phyloP scores from a whole-genome alignment of 2,113 vertebrate genomes.

The Strigops habroptila region DNA sequence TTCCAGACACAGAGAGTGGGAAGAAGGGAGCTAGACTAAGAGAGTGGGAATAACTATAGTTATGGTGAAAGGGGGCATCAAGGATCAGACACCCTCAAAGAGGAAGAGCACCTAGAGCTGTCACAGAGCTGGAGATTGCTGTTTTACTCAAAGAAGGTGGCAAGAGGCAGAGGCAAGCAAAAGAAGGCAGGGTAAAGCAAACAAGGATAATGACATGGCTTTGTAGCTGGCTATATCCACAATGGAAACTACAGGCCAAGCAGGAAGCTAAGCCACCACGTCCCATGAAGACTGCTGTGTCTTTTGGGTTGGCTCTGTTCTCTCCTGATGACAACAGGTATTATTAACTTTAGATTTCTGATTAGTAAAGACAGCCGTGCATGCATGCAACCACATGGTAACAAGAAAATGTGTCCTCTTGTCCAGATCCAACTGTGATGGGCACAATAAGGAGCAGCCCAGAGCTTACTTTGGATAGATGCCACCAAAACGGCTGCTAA shows the following conservation, averaged over 20 bases:
- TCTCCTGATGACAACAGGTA: background rate
- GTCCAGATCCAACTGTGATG: background rate
- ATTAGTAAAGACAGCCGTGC: background rate
- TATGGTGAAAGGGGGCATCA: background rate
- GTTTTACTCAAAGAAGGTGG: background rate
- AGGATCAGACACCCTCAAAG: background rate
- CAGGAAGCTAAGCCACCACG: background rate
- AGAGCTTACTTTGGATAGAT: background rate
- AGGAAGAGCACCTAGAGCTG: background rate
- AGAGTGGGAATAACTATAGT: background rate
- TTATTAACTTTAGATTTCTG: background rate
- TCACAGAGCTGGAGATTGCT: background rate
- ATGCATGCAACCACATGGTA: background rate
- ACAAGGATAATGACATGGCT: background rate
- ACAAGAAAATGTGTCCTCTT: background rate
- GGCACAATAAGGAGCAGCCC: background rate
- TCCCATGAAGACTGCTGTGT: background rate
- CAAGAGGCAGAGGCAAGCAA: background rate
- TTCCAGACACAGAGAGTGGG: background rate
- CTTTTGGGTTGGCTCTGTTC: background rate
- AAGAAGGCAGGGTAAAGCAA: background rate
- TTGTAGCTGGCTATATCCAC: background rate
- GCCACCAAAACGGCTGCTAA: background rate
- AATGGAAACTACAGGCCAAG: background rate
- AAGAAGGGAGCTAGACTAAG: background rate